Evolutionary conservation across 2,888 invertebrate species (phyloP).

Genomic region (Calephelis perditalis): DNA sequence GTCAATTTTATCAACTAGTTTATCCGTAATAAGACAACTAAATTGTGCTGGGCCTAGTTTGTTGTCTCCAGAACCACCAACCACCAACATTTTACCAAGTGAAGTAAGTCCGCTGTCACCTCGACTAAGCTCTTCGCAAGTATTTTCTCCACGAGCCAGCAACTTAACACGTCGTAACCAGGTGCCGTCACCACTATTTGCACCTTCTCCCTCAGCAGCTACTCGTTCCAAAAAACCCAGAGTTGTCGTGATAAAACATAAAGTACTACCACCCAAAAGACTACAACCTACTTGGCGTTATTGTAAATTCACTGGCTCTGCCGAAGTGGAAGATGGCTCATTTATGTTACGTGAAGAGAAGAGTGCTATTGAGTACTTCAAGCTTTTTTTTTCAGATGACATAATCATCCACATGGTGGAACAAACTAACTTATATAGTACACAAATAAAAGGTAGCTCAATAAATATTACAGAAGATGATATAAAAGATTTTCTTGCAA

Average conservation of each 20-base stretch:
- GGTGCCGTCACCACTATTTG: slow-evolving; percentile 12
- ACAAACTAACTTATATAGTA: slow-evolving; percentile 20
- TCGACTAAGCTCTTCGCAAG: slow-evolving; percentile 6
- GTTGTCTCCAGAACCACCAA: slow-evolving; percentile 9
- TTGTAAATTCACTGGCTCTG: slow-evolving; percentile 12
- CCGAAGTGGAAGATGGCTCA: slow-evolving; percentile 11
- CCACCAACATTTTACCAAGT: not conserved
- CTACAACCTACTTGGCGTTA: slow-evolving; percentile 14
- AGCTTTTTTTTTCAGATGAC: slow-evolving; percentile 19
- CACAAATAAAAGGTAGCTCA: slow-evolving; percentile 15
- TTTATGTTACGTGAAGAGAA: slow-evolving; percentile 14
- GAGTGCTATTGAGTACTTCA: slow-evolving; percentile 17
- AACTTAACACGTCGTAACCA: slow-evolving; percentile 11
- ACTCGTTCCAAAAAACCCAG: slow-evolving; percentile 15
- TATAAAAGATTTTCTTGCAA: slow-evolving; percentile 23
- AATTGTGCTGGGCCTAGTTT: slow-evolving; percentile 1
- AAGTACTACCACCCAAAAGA: slow-evolving; percentile 16
- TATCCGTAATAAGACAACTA: slow-evolving; percentile 9
- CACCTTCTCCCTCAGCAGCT: slow-evolving; percentile 13
- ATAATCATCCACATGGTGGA: slow-evolving; percentile 15
- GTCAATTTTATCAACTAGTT: slow-evolving; percentile 15
- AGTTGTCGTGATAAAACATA: slow-evolving; percentile 5
- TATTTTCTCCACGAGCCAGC: too few relatives aligned
- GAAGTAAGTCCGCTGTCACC: slow-evolving; percentile 1
- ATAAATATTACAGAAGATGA: slow-evolving; percentile 24